Conservation (phyloP, 37 sponge, comb jelly and placozoan species). For the Chondrosia reniformis region DNA sequence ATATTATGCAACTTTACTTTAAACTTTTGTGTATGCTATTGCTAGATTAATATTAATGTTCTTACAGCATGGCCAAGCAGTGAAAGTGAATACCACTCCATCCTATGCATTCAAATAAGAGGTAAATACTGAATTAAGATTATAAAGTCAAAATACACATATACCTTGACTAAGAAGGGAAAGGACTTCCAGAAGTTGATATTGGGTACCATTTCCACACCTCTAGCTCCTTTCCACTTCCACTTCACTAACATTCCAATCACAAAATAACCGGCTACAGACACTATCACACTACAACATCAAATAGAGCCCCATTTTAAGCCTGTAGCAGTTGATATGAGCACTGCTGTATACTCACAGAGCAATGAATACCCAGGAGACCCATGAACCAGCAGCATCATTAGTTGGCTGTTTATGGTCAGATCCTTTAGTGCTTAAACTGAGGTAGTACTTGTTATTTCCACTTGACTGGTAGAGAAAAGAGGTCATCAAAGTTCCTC, state of each 20-base stretch:
- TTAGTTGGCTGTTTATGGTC: no score
- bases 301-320: no score
- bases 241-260: slow-evolving; percentile 62
- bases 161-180: slow-evolving; percentile 46
- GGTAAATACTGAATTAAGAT: not conserved
- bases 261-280: slow-evolving; percentile 44
- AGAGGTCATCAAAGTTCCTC: no score
- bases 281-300: not conserved
- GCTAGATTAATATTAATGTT: not conserved
- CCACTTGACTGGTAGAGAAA: no score
- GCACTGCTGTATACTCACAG: no score
- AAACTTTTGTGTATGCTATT: not conserved
- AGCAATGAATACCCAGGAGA: no score
- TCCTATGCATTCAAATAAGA: not conserved
- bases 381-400: no score
- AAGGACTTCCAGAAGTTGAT: slow-evolving; percentile 70
- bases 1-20: no score
- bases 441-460: no score
- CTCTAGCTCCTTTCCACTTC: slow-evolving; percentile 59
- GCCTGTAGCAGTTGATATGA: no score
- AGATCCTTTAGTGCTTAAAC: no score
- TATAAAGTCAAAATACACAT: not conserved
- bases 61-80: slow-evolving; percentile 22
- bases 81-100: slow-evolving; percentile 17
- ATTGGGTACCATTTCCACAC: slow-evolving; percentile 73